A percentile compares a stretch with the other conserved stretches of the same genome.
Evolutionary conservation across 2,797 vertebrate species (phyloP).

Genomic region (Enoplosus armatus): DNA sequence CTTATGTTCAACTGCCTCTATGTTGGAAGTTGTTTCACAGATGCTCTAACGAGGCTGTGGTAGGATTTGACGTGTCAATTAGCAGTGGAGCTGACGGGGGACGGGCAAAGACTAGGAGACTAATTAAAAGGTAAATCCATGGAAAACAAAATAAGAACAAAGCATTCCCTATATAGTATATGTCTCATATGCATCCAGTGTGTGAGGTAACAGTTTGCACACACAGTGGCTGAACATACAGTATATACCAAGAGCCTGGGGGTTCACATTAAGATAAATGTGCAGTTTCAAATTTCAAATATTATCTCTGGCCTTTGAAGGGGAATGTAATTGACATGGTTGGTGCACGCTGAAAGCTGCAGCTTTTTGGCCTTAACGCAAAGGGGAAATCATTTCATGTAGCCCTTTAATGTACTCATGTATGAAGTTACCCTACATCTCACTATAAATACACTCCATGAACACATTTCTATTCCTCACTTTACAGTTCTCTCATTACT

Average conservation of each 20-base stretch:
- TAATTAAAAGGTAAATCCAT: neutral
- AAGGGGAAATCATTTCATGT: neutral
- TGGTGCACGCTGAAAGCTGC: conserved; percentile 1
- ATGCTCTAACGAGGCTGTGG: neutral
- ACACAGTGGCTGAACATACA: neutral
- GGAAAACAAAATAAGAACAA: neutral
- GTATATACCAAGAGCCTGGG: neutral
- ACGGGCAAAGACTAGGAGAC: neutral
- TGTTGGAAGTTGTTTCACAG: conserved; percentile 12
- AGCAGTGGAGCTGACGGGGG: neutral
- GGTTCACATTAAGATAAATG: conserved; percentile 8
- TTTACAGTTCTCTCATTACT: conserved; percentile 1
- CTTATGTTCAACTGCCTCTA: conserved; percentile 14
- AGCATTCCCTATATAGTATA: neutral
- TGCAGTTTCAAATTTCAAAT: conserved; percentile 22
- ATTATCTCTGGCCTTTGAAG: conserved; percentile 2
- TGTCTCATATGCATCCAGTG: neutral
- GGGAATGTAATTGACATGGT: neutral
- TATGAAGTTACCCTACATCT: neutral
- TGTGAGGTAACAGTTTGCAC: neutral
- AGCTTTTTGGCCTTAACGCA: neutral
- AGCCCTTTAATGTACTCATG: neutral
- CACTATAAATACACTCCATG: neutral
- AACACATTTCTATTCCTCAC: neutral
- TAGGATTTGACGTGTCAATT: conserved; percentile 35